These are phyloP conservation scores for Aporophyla lueneburgensis DNA, from an alignment of 2,888 invertebrate genomes.

Conservation along the genomic window DNA sequence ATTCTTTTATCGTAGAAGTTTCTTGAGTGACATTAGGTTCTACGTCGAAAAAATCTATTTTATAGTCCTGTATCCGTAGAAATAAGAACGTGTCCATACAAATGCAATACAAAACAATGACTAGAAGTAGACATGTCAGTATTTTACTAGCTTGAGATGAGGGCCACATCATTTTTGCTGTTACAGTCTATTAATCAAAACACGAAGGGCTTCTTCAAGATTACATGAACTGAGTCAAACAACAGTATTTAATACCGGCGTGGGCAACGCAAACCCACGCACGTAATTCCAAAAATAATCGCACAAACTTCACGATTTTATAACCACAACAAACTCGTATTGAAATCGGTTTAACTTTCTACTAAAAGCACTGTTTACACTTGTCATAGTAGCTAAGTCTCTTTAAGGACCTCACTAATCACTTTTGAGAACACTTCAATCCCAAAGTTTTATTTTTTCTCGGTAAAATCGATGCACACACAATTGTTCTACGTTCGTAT, in stretches of 20 bases:
- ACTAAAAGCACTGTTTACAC: constrained; percentile 41
- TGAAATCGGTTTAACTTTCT: constrained; percentile 26
- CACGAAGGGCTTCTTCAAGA: constrained; percentile 34
- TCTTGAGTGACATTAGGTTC: constrained; percentile 70
- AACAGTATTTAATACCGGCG: constrained; percentile 44
- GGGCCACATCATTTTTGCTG: constrained; percentile 92
- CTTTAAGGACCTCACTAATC: constrained; percentile 27
- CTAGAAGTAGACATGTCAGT: constrained; percentile 90
- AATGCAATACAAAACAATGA: constrained; percentile 92
- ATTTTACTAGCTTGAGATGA: constrained; percentile 94
- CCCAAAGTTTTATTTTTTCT: constrained; percentile 55
- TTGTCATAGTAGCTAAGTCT: constrained; percentile 22
- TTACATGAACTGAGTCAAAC: constrained; percentile 39
- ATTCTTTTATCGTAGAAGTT: constrained; percentile 75
- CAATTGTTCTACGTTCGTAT: constrained; percentile 38
- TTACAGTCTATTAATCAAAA: constrained; percentile 31
- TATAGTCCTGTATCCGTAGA: constrained; percentile 93
- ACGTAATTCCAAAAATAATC: constrained; percentile 57
- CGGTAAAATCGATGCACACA: constrained; percentile 64
- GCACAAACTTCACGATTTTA: constrained; percentile 43
- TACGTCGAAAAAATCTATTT: constrained; percentile 87
- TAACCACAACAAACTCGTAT: constrained; percentile 40
- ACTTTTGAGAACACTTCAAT: constrained; percentile 58
- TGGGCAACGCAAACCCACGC: constrained; percentile 55
- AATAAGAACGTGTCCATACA: constrained; percentile 94